Evolutionary conservation across 1,140 invertebrate genomes (phyloP), one percentile per base, ranked within the genome.

Genomic region (Ips typographus): DNA sequence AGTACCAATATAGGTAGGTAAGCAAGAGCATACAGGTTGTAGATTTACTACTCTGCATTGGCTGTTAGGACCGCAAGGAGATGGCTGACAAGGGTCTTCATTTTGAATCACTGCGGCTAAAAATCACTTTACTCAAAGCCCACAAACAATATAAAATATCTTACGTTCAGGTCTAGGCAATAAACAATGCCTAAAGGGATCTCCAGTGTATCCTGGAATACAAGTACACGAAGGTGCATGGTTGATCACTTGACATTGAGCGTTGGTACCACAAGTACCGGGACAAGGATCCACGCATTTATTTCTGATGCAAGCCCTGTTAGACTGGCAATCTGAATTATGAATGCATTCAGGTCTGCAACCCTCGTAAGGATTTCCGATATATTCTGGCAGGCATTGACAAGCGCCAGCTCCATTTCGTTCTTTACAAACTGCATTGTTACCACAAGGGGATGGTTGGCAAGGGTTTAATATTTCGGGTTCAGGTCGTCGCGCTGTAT

Each of bases 271-370:
- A 79, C 93, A 95, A 8, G 89, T 88, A 60, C 91, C 90, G 3
- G 87, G 86, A 79, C 92, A 95, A 2, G 93, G 92, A 79, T 95
- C 89, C n/a, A 86, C 80, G 75, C 93, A 95, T 78, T 90, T 91
- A 75, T 94, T 90, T 70, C 89, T 88, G 42, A 92, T 85, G 77
- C 93, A 95, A 1, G 92, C 91, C 74, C 89, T 88, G 71, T 91
- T 88, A 78, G 90, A 87, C 2, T 90, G 83, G 78, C 93, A 95
- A 75, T 95, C 93, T 0, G 90, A 87, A 77, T 89, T 93, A 57
- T 91, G 87, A 55, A 92, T 86, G 77, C 93, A 95, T 80, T 94
- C 92, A 1, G 92, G 91, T 62, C 91, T 84, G 77, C 92, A 94
- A 43, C 84, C 84, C 37, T 85, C 86, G 53, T 92, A 92, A 42